These are phyloP conservation scores for Zygothrica quintamaculata DNA, from an alignment of 2,888 invertebrate species.

Conservation along the genomic window DNA sequence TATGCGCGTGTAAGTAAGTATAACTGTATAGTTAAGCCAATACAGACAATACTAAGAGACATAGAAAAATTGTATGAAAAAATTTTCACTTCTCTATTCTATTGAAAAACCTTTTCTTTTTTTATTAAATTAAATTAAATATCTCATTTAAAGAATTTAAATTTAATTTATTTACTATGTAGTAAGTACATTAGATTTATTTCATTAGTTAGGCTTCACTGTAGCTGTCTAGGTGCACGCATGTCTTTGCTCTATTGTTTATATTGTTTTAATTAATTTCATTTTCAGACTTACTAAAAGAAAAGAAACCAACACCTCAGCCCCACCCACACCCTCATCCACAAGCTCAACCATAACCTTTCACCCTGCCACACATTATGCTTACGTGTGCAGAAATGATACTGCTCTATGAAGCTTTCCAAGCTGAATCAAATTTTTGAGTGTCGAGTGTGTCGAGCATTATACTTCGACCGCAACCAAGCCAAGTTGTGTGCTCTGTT, in stretches of 20 bases:
- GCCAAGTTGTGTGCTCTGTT: constrained; percentile 63
- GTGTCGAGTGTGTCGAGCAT: constrained; percentile 34
- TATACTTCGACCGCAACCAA: constrained; percentile 60
- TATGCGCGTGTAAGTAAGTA: background rate
- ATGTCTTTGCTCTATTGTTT: constrained; percentile 60
- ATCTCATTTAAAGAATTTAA: no score
- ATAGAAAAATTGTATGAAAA: no score
- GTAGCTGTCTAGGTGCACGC: constrained; percentile 22
- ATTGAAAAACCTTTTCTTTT: no score
- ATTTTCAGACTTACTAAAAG: constrained; percentile 56
- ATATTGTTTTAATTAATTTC: constrained; percentile 74
- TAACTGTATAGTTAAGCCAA: constrained; percentile 9
- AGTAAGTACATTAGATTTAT: no score
- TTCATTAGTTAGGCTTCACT: constrained; percentile 19
- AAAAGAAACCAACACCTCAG: constrained; percentile 42
- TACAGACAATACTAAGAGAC: no score
- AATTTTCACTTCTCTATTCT: no score
- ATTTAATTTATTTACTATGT: no score
- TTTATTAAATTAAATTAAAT: no score
- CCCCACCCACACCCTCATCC: constrained; percentile 10
- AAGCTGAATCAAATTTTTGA: constrained; percentile 47
- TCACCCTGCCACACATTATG: constrained; percentile 35
- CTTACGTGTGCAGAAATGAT: constrained; percentile 68
- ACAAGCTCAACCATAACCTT: background rate
- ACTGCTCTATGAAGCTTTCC: constrained; percentile 42